phyloP scores from a whole-genome alignment of 2,888 invertebrate species.

The Andrena marginata region DNA sequence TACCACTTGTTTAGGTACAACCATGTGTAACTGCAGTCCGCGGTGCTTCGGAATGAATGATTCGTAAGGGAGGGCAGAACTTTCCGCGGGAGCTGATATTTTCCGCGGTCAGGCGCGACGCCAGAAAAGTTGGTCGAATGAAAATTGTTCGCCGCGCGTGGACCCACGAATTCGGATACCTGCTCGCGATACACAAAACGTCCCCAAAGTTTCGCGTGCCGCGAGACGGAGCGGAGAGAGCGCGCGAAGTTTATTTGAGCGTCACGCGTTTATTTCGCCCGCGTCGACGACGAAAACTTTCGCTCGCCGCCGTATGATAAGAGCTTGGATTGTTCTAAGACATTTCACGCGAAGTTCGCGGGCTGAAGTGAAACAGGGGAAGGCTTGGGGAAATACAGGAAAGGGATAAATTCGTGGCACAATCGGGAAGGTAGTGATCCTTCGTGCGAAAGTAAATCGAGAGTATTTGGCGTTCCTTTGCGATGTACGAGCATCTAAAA shows the following conservation, averaged over 20 bases:
- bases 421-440: not conserved
- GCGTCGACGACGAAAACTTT: constrained; percentile 51
- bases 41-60: not conserved
- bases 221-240: not conserved
- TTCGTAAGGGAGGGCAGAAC: not conserved
- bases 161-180: constrained; percentile 26
- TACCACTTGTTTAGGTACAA: not conserved
- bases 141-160: constrained; percentile 18
- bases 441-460: not conserved
- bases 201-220: constrained; percentile 15
- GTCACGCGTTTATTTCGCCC: constrained; percentile 44
- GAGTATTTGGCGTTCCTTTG: not conserved
- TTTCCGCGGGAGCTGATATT: not conserved
- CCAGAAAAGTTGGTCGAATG: constrained; percentile 30
- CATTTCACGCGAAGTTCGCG: constrained; percentile 33
- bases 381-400: constrained; percentile 28
- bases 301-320: constrained; percentile 55
- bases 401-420: not conserved
- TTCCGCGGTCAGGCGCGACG: constrained; percentile 8
- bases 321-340: constrained; percentile 54
- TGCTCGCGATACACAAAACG: constrained; percentile 29
- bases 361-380: not conserved
- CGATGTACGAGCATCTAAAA: too few relatives aligned
- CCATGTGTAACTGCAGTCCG: not conserved
- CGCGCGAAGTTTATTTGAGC: constrained; percentile 37